Evolutionary conservation across 1,140 invertebrate genomes (phyloP), one percentile per base, ranked within the genome.

Genomic region (Pseudobourletiella spinata): DNA sequence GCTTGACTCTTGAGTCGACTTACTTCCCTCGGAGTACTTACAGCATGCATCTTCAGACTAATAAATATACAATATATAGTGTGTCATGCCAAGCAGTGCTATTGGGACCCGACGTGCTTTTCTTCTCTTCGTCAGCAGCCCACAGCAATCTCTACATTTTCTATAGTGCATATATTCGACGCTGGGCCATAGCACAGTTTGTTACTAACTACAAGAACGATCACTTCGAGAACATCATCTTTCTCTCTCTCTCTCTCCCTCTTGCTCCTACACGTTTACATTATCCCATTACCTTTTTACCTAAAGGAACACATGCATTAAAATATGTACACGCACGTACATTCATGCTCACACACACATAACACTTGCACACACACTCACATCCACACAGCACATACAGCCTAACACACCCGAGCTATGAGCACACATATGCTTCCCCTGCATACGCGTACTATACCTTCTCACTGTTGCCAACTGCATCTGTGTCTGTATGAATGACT

Each of bases 401-500:
- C n/a, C n/a, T n/a, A n/a, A n/a, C n/a, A n/a, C n/a, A n/a, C n/a
- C n/a, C n/a, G n/a, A n/a, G n/a, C n/a, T 39, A 11, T 39, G n/a
- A 39, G 32, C n/a, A 51, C 22, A 51, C 28, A 51, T 3, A 22
- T 51, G 25, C 22, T 51, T 51, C 15, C 48, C 48, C 48, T 51
- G n/a, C n/a, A n/a, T n/a, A n/a, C n/a, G n/a, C n/a, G n/a, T n/a
- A n/a, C n/a, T n/a, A n/a, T n/a, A n/a, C n/a, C n/a, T n/a, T n/a
- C n/a, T n/a, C n/a, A n/a, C n/a, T n/a, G 48, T 51, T 51, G 48
- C 48, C 48, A 51, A 51, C 48, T 51, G 48, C 48, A 51, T 51
- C 48, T 51, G 43, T 46, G 43, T 20, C 48, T 51, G 14, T 39
- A 39, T 39, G 32, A 39, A 8, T 39, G 48, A 51, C 24, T 24